Conservation (phyloP, 2,113 vertebrate species). For the Notarius lentiginosus region DNA sequence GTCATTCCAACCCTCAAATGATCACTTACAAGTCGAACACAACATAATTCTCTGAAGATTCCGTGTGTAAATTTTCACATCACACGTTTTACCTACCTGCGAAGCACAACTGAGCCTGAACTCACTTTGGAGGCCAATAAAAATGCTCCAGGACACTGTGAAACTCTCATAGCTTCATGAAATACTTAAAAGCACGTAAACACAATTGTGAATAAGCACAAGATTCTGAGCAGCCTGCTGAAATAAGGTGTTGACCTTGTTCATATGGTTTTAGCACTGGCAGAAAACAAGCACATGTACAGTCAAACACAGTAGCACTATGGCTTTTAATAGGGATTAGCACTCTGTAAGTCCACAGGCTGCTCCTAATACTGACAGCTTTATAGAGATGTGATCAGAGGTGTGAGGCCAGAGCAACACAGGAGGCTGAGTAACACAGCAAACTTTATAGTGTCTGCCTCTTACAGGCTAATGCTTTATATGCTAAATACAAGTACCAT, state of each 20-base stretch:
- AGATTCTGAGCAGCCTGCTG: constrained; percentile 55
- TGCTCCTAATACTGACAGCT: constrained; percentile 65
- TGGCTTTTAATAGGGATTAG: constrained; percentile 59
- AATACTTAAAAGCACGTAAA: constrained; percentile 68
- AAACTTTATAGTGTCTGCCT: not conserved
- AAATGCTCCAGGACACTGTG: constrained; percentile 59
- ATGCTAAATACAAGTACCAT: not conserved
- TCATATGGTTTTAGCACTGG: constrained; percentile 29
- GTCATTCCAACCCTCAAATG: no score
- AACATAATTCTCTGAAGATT: not conserved
- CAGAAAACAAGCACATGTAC: constrained; percentile 59
- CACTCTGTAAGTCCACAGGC: constrained; percentile 52
- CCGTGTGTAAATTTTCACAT: constrained; percentile 33
- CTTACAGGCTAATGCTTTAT: not conserved
- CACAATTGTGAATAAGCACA: constrained; percentile 65
- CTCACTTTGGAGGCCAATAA: constrained; percentile 67
- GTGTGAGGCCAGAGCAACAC: constrained; percentile 60
- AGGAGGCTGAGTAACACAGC: constrained; percentile 40
- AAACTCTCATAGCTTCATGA: constrained; percentile 63
- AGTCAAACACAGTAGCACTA: constrained; percentile 40
- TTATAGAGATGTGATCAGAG: constrained; percentile 66
- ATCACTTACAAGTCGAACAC: not conserved
- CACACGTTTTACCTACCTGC: constrained; percentile 54
- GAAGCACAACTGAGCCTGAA: constrained; percentile 49
- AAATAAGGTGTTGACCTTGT: constrained; percentile 63